Percentiles rank a stretch among this genome's conserved stretches.
These are phyloP conservation scores for Noctua pronuba DNA, from an alignment of 2,888 invertebrate genomes.

Conservation along the genomic window DNA sequence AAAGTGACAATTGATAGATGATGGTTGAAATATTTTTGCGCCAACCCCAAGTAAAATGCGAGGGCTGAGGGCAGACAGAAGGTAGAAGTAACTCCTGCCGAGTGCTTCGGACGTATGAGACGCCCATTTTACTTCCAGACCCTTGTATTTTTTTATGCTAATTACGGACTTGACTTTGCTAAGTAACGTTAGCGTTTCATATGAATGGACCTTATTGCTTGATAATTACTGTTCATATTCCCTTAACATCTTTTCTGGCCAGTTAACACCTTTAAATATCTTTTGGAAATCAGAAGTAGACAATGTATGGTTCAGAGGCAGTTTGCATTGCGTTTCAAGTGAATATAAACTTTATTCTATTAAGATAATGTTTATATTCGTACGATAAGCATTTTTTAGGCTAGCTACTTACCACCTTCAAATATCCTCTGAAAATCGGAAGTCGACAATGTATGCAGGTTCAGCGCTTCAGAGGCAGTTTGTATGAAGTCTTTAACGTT, in stretches of 20 bases:
- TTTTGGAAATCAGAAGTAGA: no score
- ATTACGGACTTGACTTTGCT: no score
- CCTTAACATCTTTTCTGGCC: not conserved
- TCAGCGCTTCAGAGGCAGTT: constrained; percentile 72
- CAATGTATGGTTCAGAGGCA: no score
- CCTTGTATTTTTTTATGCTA: no score
- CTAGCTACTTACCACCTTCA: constrained; percentile 80
- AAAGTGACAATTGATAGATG: no score
- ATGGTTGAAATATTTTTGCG: no score
- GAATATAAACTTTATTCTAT: not conserved
- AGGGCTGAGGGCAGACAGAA: no score
- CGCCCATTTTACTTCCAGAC: no score
- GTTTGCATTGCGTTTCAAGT: constrained; percentile 44
- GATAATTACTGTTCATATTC: not conserved
- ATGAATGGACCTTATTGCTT: not conserved
- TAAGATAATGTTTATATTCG: not conserved
- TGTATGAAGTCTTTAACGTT: constrained; percentile 77
- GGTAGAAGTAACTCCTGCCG: no score
- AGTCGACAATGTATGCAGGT: constrained; percentile 91
- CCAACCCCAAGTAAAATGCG: no score
- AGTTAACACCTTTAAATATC: constrained; percentile 75
- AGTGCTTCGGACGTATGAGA: no score
- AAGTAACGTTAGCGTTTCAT: not conserved
- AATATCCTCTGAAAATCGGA: constrained; percentile 91
- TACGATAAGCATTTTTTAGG: not conserved